Conservation (phyloP, 2,888 invertebrate genomes). For the Hololepta plana region DNA sequence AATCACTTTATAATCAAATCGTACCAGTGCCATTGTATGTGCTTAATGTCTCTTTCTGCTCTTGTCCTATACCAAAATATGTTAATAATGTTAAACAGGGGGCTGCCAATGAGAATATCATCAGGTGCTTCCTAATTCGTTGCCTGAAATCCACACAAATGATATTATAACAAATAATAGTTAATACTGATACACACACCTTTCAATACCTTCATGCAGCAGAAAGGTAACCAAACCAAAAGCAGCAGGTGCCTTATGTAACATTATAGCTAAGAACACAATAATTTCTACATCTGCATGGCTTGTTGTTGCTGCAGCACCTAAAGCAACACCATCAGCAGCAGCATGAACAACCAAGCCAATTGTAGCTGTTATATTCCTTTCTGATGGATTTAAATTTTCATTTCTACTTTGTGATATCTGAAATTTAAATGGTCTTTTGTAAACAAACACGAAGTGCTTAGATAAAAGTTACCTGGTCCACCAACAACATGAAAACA, state of each 20-base stretch:
- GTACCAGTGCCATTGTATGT: conserved; percentile 79
- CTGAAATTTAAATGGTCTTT: too few species aligned
- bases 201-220: conserved; percentile 84
- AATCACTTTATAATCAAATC: neutral
- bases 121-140: conserved; percentile 72
- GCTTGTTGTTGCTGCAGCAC: conserved; percentile 93
- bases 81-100: conserved; percentile 80
- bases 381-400: conserved; percentile 40
- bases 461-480: conserved; percentile 37
- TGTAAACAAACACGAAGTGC: neutral
- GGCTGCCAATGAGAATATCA: conserved; percentile 85
- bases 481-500: conserved; percentile 92
- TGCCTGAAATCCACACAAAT: conserved; percentile 39
- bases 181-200: conserved; percentile 23
- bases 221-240: conserved; percentile 97
- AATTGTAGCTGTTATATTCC: conserved; percentile 83
- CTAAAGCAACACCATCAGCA: conserved; percentile 92
- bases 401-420: conserved; percentile 37
- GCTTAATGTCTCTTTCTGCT: conserved; percentile 77
- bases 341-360: conserved; percentile 97
- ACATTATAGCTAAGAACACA: conserved; percentile 96
- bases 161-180: too few species aligned
- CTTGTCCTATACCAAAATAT: conserved; percentile 84
- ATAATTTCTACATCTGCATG: conserved; percentile 95
- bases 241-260: conserved; percentile 98